Evolutionary conservation across 1,140 invertebrate species (phyloP).

Genomic region (Drosophila guanche): DNA sequence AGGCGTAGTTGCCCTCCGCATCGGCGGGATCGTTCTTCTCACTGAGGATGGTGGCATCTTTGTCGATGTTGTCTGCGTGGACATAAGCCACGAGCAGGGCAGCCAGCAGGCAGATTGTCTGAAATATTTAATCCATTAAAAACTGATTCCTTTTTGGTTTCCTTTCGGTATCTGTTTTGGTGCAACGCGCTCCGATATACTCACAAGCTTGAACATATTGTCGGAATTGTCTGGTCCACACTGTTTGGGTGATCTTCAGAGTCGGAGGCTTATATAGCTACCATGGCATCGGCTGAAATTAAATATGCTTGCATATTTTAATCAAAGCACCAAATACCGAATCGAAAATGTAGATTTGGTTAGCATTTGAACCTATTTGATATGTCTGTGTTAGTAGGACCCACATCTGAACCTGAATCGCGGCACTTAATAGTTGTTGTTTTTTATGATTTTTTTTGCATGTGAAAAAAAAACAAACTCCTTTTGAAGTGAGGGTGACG

Average conservation of each 20-base stretch:
- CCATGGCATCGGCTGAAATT: slow-evolving; percentile 41
- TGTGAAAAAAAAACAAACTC: slow-evolving; percentile 21
- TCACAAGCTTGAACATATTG: slow-evolving; percentile 83
- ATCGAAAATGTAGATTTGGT: not conserved
- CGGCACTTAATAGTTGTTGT: slow-evolving; percentile 41
- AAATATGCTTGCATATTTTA: slow-evolving; percentile 52
- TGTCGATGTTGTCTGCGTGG: slow-evolving; percentile 72
- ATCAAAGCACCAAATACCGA: slow-evolving; percentile 45
- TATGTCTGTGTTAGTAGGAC: slow-evolving; percentile 20
- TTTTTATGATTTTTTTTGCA: slow-evolving; percentile 20
- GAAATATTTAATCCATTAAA: slow-evolving; percentile 23
- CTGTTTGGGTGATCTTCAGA: slow-evolving; percentile 66
- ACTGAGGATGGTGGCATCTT: slow-evolving; percentile 48
- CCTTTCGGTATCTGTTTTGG: too few relatives aligned
- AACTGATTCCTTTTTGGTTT: not conserved
- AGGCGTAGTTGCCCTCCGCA: slow-evolving; percentile 61
- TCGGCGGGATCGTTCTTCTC: slow-evolving; percentile 46
- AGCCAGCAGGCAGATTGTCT: slow-evolving; percentile 65
- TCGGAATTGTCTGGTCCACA: slow-evolving; percentile 65
- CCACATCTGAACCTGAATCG: slow-evolving; percentile 23
- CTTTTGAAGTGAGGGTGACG: slow-evolving; percentile 9
- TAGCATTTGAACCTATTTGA: slow-evolving; percentile 45
- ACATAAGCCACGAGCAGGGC: slow-evolving; percentile 63
- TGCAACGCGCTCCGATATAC: slow-evolving; percentile 24
- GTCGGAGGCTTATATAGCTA: slow-evolving; percentile 56